Evolutionary conservation across 2,888 invertebrate species (phyloP), one percentile per base, ranked within the genome.

Genomic region (Torymus auratus): DNA sequence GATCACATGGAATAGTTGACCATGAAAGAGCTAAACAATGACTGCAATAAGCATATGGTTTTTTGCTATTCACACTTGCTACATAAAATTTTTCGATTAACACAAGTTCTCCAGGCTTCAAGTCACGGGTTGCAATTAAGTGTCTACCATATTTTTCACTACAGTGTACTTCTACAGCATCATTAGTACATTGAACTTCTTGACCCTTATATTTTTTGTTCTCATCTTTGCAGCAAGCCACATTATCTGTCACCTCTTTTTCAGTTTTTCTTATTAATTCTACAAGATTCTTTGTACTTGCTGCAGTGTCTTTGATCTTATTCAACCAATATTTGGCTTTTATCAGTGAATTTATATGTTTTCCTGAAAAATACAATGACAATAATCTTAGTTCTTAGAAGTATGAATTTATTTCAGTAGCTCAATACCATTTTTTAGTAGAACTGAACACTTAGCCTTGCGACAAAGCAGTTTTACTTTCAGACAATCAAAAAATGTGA

Each of bases 1-100:
- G 85, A 7, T 91, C 85, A 87, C 95, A 96, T 3, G 95, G 95
- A 69, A 94, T 89, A 69, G 94, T 91, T 82, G 93, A 93, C 84
- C 92, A 91, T 84, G 91, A 91, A 78, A 93, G 90, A 50, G 92
- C 92, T 71, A 95, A 91, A 87, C 96, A 96, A 83, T 94, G 91
- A 85, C 93, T 94, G 87, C 96, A 96, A 87, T 94, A 93, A 28
- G 92, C 93, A 50, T 92, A 88, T 77, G 91, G 89, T 84, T 92
- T 92, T 11, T 92, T 88, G 60, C 92, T 92, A 50, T 93, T 87
- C 17, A 95, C 87, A 1, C 94, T 91, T 1, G 93, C 92, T 17
- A 93, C 92, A 88, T 94, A 97, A 0, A 97, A 95, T 78, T 94
- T 92, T 90, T 98, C 98, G 69, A 95, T 91, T 1, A 94, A 94